These are phyloP conservation scores for Dexiosoma caninum DNA, from an alignment of 2,888 invertebrate species.

Conservation along the genomic window DNA sequence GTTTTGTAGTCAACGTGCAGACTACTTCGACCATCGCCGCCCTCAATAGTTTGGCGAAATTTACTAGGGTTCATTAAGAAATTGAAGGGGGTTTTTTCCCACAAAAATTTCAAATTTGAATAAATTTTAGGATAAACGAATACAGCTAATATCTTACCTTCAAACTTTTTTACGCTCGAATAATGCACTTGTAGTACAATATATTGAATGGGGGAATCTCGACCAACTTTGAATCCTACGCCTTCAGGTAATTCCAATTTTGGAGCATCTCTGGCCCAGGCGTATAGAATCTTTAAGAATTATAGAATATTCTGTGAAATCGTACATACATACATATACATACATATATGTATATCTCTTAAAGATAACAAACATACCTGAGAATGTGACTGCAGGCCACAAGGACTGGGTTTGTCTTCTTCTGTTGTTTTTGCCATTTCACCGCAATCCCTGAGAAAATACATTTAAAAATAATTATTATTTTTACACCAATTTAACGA, in stretches of 20 bases:
- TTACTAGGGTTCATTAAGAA: no score
- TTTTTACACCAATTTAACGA: no score
- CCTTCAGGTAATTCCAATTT: conserved; percentile 87
- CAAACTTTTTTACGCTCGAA: conserved; percentile 82
- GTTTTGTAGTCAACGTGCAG: no score
- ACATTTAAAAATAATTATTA: background rate
- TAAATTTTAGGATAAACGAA: no score
- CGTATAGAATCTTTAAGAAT: conserved; percentile 87
- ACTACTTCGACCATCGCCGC: no score
- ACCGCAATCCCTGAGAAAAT: conserved; percentile 89
- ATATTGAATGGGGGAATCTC: conserved; percentile 88
- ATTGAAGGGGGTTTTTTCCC: no score
- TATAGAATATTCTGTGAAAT: background rate
- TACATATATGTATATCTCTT: background rate
- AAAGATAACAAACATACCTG: conserved; percentile 68
- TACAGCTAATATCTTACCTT: conserved; percentile 79
- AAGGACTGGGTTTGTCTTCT: conserved; percentile 83
- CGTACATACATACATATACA: background rate
- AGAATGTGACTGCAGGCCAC: conserved; percentile 84
- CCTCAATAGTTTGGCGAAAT: no score
- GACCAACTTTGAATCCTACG: conserved; percentile 95
- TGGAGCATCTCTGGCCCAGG: conserved; percentile 96
- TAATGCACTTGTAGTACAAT: conserved; percentile 97
- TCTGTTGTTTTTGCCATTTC: conserved; percentile 87
- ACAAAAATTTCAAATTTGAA: no score